These are phyloP conservation scores for Pheosia tremula DNA, from an alignment of 2,888 invertebrate species.

Conservation along the genomic window DNA sequence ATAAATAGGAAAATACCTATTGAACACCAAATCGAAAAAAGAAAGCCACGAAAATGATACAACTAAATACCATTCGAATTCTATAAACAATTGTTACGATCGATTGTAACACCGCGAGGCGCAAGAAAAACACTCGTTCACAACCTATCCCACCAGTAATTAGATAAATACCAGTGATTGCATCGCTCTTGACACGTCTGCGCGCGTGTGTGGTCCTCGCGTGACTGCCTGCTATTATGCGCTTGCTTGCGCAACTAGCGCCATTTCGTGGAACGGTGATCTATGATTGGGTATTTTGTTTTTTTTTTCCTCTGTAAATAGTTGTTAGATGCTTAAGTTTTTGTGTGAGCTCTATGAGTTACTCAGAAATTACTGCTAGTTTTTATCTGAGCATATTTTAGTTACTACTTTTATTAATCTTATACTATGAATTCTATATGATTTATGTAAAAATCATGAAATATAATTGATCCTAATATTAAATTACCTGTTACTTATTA, in stretches of 20 bases:
- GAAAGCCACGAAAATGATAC: too few species aligned
- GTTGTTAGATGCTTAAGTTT: slow-evolving; percentile 41
- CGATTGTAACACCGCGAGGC: slow-evolving; percentile 26
- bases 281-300: slow-evolving; percentile 34
- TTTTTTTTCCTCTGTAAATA: slow-evolving; percentile 31
- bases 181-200: slow-evolving; percentile 52
- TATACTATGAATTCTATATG: too few species aligned
- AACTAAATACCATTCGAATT: neutral
- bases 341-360: slow-evolving; percentile 10
- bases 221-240: slow-evolving; percentile 67
- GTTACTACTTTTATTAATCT: neutral
- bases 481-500: slow-evolving; percentile 38
- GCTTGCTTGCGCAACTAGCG: slow-evolving; percentile 52
- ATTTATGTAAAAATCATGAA: too few species aligned
- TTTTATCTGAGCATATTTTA: neutral
- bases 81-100: slow-evolving; percentile 12
- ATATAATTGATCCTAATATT: slow-evolving; percentile 16
- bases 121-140: slow-evolving; percentile 23
- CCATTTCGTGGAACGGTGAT: slow-evolving; percentile 50
- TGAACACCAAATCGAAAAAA: too few species aligned
- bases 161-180: slow-evolving; percentile 65
- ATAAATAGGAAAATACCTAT: too few species aligned
- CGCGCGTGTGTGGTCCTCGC: slow-evolving; percentile 70
- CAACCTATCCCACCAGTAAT: slow-evolving; percentile 47
- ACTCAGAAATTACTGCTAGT: slow-evolving; percentile 8